Evolutionary conservation across 2,888 invertebrate species (phyloP), one percentile per base, ranked within the genome.

Genomic region (Meandrusa payeni): DNA sequence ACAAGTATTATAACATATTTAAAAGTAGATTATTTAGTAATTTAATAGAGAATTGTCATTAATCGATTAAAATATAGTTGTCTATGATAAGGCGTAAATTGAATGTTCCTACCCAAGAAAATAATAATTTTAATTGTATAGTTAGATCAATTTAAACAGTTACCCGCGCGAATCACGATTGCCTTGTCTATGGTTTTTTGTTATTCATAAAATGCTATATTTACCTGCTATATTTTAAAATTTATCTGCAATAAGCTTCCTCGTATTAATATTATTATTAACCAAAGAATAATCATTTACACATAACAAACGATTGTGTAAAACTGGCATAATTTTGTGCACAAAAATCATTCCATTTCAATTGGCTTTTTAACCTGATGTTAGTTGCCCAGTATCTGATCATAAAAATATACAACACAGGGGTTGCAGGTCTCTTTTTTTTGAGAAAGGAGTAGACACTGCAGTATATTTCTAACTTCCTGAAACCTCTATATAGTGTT

Each of bases 101-200:
- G 71, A 83, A 71, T 79, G 86, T 86, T 86, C 86, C 86, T 86
- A 86, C 75, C 76, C 78, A 64, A 79, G 44, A 73, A 73, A 63
- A 68, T 72, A 69, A 70, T 65, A 61, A 63, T 57, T 60, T 61
- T 64, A 72, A 72, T 63, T 68, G 64, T 65, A 74, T 73, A 69
- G 67, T 62, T 76, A 76, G 70, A 66, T 55, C 59, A 61, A 64
- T 64, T 57, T 59, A 49, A 66, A 66, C 69, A 72, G 75, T 80
- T 81, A 81, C 82, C 82, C 75, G 64, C 62, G 64, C 58, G 49
- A 34, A 41, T 47, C 33, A 26, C 5, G 15, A 7, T 44, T 38
- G 11, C 20, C 28, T 37, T 47, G 34, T 13, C 31, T 26, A 23
- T 23, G 13, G 9, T 12, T 29, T 37, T 29, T 15, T 13, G 26